Evolutionary conservation across 2,888 invertebrate genomes (phyloP), one percentile per base, ranked within the genome.

Genomic region (Diarsia mendica): DNA sequence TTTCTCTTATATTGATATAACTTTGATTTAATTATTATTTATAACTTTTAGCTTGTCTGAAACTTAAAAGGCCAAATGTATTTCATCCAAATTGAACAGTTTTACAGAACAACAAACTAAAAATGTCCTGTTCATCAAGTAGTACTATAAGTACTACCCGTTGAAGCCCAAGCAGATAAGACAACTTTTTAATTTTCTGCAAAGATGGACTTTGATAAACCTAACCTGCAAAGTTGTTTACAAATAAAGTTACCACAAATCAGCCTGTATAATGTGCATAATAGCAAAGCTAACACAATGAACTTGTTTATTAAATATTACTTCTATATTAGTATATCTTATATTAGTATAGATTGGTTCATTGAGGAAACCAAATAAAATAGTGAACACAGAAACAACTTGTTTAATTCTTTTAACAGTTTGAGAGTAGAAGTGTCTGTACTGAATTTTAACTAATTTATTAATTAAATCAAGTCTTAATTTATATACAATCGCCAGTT

Each of bases 381-480:
- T n/a, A 49, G 5, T 63, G 39, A 71, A 39, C 70, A 33, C 18
- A 5, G 11, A 3, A 53, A 10, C 1, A 13, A 28, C 18, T 44
- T 6, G 11, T 79, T 79, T 79, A 3, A 79, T 33, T 71, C 8
- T 79, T 79, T 23, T 28, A n/a, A 63, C 18, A 8, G 3, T 46
- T 51, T 11, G 5, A 44, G 18, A 20, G 6, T 33, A 18, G n/a
- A n/a, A 23, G 53, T 70, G 13, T 46, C 61, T 33, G 20, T 48
- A 28, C 61, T 33, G 20, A 33, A 5, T 28, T n/a, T 44, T 58
- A 28, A 55, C 15, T 15, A 28, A 15, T 23, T 6, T 28, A 20
- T 9, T 28, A 48, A 20, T 33, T 28, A 10, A 13, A 55, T 11
- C 8, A 0, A 18, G 28, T 9, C 0, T 8, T 28, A 2, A 18